These are phyloP conservation scores for Strongylocentrotus purpuratus DNA, from an alignment of 35 echinoderm and acorn worm genomes.

Conservation along the genomic window DNA sequence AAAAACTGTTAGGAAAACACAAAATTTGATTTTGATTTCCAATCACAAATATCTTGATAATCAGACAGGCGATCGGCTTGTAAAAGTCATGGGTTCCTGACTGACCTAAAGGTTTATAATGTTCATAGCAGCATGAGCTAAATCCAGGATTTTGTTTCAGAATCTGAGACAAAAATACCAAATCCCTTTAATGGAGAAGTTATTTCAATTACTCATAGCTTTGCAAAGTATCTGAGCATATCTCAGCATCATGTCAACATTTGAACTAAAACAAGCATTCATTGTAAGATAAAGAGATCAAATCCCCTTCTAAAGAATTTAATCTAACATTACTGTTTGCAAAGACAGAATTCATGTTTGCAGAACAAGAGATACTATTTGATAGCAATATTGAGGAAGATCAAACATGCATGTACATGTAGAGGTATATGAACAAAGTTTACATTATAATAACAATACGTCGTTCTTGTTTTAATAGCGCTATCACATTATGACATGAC, in stretches of 20 bases:
- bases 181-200: too few species aligned
- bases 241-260: background rate
- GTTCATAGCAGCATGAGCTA: too few species aligned
- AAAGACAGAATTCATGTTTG: too few species aligned
- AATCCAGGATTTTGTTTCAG: too few species aligned
- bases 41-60: too few species aligned
- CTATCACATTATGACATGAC: background rate
- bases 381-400: background rate
- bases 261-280: background rate
- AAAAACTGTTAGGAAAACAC: too few species aligned
- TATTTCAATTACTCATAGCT: background rate
- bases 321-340: background rate
- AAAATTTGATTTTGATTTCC: too few species aligned
- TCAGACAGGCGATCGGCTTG: too few species aligned
- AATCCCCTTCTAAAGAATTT: background rate
- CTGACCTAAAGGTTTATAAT: too few species aligned
- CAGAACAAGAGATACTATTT: background rate
- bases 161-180: too few species aligned
- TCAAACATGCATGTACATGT: background rate
- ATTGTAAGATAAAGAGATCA: background rate
- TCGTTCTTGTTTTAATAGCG: background rate
- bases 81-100: too few species aligned
- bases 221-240: background rate
- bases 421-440: background rate
- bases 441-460: background rate